Percentiles rank a stretch among this genome's conserved stretches.
Evolutionary conservation across 2,888 invertebrate genomes (phyloP).

Genomic region (Neoitamus cyanurus): DNA sequence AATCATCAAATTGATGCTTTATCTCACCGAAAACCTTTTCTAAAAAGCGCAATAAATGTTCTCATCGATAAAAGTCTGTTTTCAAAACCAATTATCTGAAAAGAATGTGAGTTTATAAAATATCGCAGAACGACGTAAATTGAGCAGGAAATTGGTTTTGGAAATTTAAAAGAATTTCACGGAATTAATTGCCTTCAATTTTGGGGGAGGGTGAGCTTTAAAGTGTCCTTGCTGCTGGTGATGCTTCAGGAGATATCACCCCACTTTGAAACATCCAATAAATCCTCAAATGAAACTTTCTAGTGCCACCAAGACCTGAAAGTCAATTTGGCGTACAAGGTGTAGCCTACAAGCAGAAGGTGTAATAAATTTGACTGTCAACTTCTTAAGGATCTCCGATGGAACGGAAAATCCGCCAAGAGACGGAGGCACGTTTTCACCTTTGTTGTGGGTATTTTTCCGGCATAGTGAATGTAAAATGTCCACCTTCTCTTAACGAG

Average conservation of each 20-base stretch:
- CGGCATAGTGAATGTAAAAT: neutral
- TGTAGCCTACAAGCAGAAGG: slow-evolving; percentile 5
- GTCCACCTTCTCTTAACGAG: neutral
- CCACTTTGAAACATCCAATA: neutral
- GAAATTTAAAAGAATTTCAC: neutral
- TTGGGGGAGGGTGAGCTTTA: neutral
- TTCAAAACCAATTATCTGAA: neutral
- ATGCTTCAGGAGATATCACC: neutral
- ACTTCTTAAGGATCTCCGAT: neutral
- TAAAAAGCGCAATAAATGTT: no score
- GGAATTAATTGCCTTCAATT: neutral
- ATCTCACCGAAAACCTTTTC: no score
- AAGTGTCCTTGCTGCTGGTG: neutral
- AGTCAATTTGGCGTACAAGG: slow-evolving; percentile 32
- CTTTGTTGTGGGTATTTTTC: neutral
- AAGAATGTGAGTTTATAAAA: neutral
- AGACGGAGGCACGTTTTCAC: neutral
- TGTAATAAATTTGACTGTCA: slow-evolving; percentile 27
- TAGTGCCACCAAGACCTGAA: neutral
- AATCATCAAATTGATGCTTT: no score
- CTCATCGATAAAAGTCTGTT: no score
- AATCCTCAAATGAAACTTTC: slow-evolving; percentile 13
- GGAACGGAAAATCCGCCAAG: neutral
- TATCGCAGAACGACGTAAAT: neutral
- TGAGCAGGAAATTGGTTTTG: neutral